Percentiles rank a stretch among this genome's conserved stretches.
phyloP scores from a whole-genome alignment of 2,113 vertebrate genomes.

The Microtus montanus region DNA sequence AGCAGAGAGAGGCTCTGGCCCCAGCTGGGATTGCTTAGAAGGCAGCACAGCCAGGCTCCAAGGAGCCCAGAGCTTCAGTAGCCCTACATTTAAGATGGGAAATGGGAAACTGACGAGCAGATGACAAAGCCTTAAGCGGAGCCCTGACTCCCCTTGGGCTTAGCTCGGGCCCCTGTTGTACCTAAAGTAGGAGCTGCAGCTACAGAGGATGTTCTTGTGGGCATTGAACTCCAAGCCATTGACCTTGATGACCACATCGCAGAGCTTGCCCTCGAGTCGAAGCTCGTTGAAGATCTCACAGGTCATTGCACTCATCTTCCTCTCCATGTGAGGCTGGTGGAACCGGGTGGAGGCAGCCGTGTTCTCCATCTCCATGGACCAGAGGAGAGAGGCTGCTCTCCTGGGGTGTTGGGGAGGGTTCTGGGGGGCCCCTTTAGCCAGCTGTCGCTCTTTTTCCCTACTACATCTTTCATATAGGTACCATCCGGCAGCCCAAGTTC shows the following conservation, averaged over 20 bases:
- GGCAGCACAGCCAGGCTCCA: background rate
- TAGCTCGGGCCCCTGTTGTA: slow-evolving; percentile 61
- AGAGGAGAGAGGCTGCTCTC: slow-evolving; percentile 69
- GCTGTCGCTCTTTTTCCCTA: slow-evolving; percentile 76
- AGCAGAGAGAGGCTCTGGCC: background rate
- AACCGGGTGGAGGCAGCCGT: slow-evolving; percentile 40
- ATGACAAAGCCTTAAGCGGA: background rate
- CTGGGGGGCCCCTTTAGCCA: slow-evolving; percentile 74
- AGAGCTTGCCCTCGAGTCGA: slow-evolving; percentile 87
- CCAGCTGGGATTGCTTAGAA: background rate
- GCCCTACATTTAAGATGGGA: background rate
- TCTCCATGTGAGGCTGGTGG: slow-evolving; percentile 81
- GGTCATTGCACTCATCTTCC: slow-evolving; percentile 83
- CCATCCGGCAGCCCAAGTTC: slow-evolving; percentile 70
- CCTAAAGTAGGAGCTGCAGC: slow-evolving; percentile 91
- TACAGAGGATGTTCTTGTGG: slow-evolving; percentile 91
- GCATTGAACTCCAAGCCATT: slow-evolving; percentile 86
- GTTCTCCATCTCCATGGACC: slow-evolving; percentile 74
- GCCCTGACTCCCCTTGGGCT: background rate
- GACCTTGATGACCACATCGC: slow-evolving; percentile 87
- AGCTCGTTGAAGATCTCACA: slow-evolving; percentile 87
- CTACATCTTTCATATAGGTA: slow-evolving; percentile 70
- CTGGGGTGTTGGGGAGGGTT: slow-evolving; percentile 57
- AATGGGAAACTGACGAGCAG: background rate
- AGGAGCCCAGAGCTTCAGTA: background rate